Evolutionary conservation across 2,797 vertebrate species (phyloP), one percentile per base, ranked within the genome.

Genomic region (Loriculus beryllinus): DNA sequence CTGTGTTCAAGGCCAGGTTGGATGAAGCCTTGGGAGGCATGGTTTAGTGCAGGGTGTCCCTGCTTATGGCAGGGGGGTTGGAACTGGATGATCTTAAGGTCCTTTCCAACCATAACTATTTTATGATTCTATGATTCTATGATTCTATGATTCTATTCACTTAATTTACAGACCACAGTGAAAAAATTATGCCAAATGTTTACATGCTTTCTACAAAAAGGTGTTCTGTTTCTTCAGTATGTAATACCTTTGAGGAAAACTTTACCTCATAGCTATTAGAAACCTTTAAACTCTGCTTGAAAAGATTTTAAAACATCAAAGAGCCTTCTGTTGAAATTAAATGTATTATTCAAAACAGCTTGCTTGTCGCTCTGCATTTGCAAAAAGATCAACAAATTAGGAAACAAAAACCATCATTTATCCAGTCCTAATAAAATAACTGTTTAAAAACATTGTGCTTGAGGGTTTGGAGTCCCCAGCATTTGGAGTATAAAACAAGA

Each of bases 351-450:
- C 65, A 49, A 35, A 90, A 65, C 29, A 92, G 59, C 37, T 77
- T 79, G 5, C 35, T 70, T 67, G 47, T 59, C 69, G 7, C 22
- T 92, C 43, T 87, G 28, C 29, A 56, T 86, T 84, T 94, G 42
- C 63, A 70, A 86, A 72, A 71, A 31, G 7, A 77, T 63, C 67
- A 85, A 64, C 43, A 52, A 91, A 94, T 76, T 70, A 82, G 49
- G 72, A 69, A 88, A 76, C 70, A 84, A 91, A 91, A 31, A 7
- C 18, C 59, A 69, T 67, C 19, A 1, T 82, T 88, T 71, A 92
- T 72, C 56, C 68, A 67, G 31, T 57, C 68, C 81, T 80, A 84
- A 92, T 26, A 12, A 96, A 96, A 95, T 88, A 91, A 96, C 86
- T 90, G 43, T 59, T 96, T 91, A 78, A 68, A 29, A 57, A 40